These are phyloP conservation scores for Microtus richardsoni DNA, from an alignment of 2,113 vertebrate species.

Conservation along the genomic window DNA sequence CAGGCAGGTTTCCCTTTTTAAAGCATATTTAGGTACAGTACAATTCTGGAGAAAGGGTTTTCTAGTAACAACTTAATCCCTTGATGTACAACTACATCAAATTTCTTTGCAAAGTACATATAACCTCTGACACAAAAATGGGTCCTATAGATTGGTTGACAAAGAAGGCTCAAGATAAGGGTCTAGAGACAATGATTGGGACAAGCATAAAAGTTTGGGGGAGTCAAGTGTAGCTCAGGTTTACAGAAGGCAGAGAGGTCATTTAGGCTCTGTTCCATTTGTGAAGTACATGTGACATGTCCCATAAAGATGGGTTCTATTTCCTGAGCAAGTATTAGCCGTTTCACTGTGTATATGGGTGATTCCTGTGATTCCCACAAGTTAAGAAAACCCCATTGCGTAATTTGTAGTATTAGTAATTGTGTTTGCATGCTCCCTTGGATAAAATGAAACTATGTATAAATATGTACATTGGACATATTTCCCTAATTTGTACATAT, in stretches of 20 bases:
- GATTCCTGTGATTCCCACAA: neutral
- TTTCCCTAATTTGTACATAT: neutral
- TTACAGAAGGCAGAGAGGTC: neutral
- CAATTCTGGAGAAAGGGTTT: neutral
- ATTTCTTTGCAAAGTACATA: neutral
- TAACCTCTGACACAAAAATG: neutral
- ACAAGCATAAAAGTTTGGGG: neutral
- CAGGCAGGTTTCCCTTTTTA: neutral
- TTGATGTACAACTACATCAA: neutral
- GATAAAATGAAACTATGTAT: neutral
- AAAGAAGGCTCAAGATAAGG: neutral
- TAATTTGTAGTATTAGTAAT: neutral
- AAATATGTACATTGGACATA: neutral
- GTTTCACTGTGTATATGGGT: neutral
- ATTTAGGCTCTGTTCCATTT: neutral
- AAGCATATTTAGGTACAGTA: too few relatives aligned
- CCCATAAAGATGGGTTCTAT: neutral
- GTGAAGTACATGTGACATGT: neutral
- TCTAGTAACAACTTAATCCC: neutral
- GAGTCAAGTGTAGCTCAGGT: neutral
- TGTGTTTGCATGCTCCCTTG: neutral
- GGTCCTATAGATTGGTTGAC: neutral
- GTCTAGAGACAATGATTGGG: neutral
- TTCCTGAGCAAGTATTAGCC: neutral
- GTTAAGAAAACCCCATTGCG: neutral